Evolutionary conservation across 2,888 invertebrate genomes (phyloP), one percentile per base, ranked within the genome.

Genomic region (Amblyjoppa proteus): DNA sequence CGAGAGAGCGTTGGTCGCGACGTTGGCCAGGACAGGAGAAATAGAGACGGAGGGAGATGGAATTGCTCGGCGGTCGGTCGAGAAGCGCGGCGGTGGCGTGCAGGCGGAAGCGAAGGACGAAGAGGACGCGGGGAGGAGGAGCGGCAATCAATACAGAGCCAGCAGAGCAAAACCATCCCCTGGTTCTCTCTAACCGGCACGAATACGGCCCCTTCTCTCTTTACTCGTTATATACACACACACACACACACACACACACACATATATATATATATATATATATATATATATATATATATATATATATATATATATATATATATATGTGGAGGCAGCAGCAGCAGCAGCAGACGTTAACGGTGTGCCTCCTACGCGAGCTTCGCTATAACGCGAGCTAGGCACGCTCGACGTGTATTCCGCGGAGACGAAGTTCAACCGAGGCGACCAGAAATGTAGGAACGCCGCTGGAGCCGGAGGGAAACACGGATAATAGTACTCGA

Each of bases 91-190:
- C 49, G 84, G 82, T 64, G 89, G 88, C 51, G 86, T 77, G 89
- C 88, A 87, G 88, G 91, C 87, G 88, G 87, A 78, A 88, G 81
- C 76, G 85, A 81, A 87, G 87, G 88, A 87, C 86, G 88, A 87
- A 84, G 84, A 84, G 83, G 81, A 76, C 79, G 77, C 31, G 75
- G 84, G 86, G 87, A 83, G 87, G 89, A 84, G 89, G 88, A 80
- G 89, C 89, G 91, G 93, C 92, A 93, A 93, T 93, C 93, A 93
- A 93, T 93, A 93, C 93, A 91, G 92, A 91, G 90, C 92, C 91
- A 92, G 90, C 92, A 89, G 91, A 92, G 92, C 91, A 91, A 93
- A 93, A 93, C 92, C 93, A 91, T 93, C 92, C 91, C 79, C 79
- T 71, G 80, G 70, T 86, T 81, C 73, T 82, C 87, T 88, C 89